Evolutionary conservation across 2,797 vertebrate species (phyloP).

Genomic region (Florisuga fusca): DNA sequence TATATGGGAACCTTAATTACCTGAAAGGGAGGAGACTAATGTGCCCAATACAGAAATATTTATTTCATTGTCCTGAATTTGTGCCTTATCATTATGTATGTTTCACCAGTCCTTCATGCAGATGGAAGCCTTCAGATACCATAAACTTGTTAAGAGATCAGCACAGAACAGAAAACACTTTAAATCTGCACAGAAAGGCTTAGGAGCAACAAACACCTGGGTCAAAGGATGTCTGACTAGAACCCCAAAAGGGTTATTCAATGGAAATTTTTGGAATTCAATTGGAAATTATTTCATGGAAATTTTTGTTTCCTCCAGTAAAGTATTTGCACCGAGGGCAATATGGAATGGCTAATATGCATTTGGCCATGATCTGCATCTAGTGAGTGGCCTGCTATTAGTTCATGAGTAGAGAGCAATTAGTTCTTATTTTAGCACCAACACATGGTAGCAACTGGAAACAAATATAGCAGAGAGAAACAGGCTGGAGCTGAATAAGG

Average conservation of each 20-base stretch:
- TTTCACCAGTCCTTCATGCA: not conserved
- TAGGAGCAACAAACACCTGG: not conserved
- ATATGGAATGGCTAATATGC: not conserved
- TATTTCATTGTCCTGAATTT: not conserved
- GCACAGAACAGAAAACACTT: not conserved
- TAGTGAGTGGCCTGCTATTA: conserved; percentile 5
- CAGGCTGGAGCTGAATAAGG: not conserved
- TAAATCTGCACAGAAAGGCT: not conserved
- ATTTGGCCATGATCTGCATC: not conserved
- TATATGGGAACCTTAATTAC: not conserved
- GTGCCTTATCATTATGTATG: not conserved
- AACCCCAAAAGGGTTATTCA: not conserved
- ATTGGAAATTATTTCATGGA: too few relatives aligned
- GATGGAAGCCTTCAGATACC: not conserved
- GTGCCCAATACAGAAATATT: not conserved
- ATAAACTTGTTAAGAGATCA: not conserved
- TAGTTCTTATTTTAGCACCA: conserved; percentile 11
- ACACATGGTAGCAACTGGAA: not conserved
- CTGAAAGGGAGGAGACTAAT: not conserved
- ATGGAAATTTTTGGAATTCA: too few relatives aligned
- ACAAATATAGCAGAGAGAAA: not conserved
- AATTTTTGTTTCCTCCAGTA: not conserved
- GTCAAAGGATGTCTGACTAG: not conserved
- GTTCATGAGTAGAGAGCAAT: conserved; percentile 34
- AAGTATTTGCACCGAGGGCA: not conserved